These are phyloP conservation scores for Hoplostethus atlanticus DNA, from an alignment of 2,797 vertebrate genomes.

Conservation along the genomic window DNA sequence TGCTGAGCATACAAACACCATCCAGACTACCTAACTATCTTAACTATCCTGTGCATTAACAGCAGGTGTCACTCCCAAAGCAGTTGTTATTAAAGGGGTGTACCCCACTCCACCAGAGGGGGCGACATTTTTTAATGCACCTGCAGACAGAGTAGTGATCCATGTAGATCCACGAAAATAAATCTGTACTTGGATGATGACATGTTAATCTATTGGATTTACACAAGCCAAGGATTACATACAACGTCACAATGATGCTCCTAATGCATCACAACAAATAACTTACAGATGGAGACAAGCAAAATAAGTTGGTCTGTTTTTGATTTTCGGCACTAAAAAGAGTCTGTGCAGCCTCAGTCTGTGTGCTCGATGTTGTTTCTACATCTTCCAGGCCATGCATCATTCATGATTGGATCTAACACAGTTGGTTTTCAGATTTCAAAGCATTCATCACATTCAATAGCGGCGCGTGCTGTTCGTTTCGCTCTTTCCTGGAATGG, in stretches of 20 bases:
- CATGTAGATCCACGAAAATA: neutral
- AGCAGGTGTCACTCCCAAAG: too few species aligned
- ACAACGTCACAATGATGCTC: neutral
- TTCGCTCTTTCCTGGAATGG: constrained; percentile 14
- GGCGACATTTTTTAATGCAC: neutral
- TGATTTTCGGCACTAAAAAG: neutral
- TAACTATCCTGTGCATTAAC: neutral
- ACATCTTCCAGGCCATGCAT: constrained; percentile 57
- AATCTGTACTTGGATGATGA: constrained; percentile 27
- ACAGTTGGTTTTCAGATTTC: constrained; percentile 48
- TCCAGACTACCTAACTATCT: too few species aligned
- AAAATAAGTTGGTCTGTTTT: constrained; percentile 17
- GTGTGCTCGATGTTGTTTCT: constrained; percentile 43
- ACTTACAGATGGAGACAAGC: constrained; percentile 2
- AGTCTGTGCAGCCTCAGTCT: neutral
- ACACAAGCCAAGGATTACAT: neutral
- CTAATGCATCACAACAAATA: neutral
- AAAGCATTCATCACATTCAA: constrained; percentile 22
- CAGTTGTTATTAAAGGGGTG: too few species aligned
- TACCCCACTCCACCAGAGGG: too few species aligned
- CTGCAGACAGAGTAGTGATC: neutral
- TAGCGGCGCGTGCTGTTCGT: constrained; percentile 17
- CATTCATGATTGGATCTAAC: constrained; percentile 68
- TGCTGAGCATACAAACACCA: too few species aligned
- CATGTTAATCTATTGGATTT: constrained; percentile 22